Percentiles rank a stretch among this genome's conserved stretches.
Evolutionary conservation across 2,888 invertebrate genomes (phyloP).

Genomic region (Abrostola tripartita): DNA sequence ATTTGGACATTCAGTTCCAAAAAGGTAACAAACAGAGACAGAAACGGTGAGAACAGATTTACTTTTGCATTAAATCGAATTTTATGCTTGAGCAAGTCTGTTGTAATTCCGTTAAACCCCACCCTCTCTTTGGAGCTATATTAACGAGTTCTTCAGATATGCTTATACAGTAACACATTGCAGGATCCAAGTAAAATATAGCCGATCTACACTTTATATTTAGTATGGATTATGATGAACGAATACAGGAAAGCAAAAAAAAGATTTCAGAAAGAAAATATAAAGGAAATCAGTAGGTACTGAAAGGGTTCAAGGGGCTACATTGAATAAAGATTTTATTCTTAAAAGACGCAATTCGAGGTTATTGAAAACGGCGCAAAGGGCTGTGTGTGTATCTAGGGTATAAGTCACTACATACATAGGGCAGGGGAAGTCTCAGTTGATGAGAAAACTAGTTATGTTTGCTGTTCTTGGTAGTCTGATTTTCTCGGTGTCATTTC

Average conservation of each 20-base stretch:
- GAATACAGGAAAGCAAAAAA: constrained; percentile 26
- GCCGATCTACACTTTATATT: constrained; percentile 19
- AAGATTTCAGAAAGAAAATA: constrained; percentile 37
- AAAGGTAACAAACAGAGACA: too few relatives aligned
- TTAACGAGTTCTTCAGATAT: background rate
- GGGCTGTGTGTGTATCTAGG: background rate
- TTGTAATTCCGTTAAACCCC: too few relatives aligned
- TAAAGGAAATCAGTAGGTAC: constrained; percentile 25
- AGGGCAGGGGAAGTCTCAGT: background rate
- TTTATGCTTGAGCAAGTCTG: too few relatives aligned
- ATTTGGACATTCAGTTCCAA: too few relatives aligned
- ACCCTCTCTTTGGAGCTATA: too few relatives aligned
- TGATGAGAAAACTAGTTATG: background rate
- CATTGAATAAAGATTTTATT: constrained; percentile 47
- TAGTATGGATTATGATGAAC: constrained; percentile 33
- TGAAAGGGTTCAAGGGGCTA: constrained; percentile 32
- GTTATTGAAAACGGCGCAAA: constrained; percentile 43
- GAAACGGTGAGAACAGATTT: too few relatives aligned
- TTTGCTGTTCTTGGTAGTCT: background rate
- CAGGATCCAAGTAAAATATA: constrained; percentile 13
- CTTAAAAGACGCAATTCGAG: constrained; percentile 33
- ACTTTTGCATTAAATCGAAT: too few relatives aligned
- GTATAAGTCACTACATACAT: background rate
- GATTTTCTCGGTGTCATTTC: too few relatives aligned
- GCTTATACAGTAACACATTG: background rate